Percentiles rank a stretch among this genome's conserved stretches.
Conservation (phyloP, 2,888 invertebrate species). For the Nephrotoma flavescens region DNA sequence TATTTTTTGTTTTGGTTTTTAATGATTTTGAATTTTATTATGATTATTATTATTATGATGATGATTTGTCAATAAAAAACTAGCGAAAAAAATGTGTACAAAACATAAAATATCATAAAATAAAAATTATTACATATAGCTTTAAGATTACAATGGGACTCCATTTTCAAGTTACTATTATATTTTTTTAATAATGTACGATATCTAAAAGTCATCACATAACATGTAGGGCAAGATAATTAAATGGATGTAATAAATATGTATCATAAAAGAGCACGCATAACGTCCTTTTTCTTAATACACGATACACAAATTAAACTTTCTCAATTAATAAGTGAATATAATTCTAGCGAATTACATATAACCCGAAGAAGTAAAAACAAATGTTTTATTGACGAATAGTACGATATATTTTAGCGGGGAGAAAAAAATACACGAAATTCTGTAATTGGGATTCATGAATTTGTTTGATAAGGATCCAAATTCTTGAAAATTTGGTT, state of each 20-base stretch:
- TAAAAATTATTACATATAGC: neutral
- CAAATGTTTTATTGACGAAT: too few species aligned
- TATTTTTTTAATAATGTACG: neutral
- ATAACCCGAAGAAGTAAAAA: neutral
- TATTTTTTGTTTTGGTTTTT: neutral
- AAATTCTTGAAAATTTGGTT: too few species aligned
- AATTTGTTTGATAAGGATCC: too few species aligned
- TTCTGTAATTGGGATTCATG: too few species aligned
- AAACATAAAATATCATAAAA: neutral
- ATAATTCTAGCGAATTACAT: neutral
- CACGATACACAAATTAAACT: neutral
- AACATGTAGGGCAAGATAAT: neutral
- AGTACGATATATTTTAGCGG: too few species aligned
- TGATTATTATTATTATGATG: neutral
- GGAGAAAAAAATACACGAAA: too few species aligned
- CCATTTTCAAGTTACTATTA: neutral
- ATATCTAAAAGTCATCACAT: neutral
- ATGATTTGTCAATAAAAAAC: neutral
- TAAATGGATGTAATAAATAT: neutral
- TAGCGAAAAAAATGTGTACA: neutral
- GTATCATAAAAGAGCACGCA: neutral
- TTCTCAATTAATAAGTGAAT: neutral
- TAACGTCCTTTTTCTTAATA: too few species aligned
- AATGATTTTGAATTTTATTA: neutral
- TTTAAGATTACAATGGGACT: neutral